These are phyloP conservation scores for Neodon shergylaensis DNA, from an alignment of 2,113 vertebrate genomes.

Conservation along the genomic window DNA sequence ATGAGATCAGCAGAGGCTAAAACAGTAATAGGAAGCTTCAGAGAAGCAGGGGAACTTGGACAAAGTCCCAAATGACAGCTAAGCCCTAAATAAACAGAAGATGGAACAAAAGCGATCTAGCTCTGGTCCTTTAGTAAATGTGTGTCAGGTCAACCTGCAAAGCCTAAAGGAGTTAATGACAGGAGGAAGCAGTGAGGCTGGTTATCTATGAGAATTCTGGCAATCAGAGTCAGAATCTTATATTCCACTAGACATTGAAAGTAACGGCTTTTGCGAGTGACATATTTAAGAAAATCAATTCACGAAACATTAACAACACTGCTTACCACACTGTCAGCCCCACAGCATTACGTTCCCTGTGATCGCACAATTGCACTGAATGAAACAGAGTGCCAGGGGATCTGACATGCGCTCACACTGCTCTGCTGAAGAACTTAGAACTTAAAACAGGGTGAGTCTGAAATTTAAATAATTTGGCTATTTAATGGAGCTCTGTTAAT, in stretches of 20 bases:
- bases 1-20: conserved; percentile 73
- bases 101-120: background rate
- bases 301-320: conserved; percentile 1
- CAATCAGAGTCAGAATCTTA: background rate
- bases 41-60: conserved; percentile 52
- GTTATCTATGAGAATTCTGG: background rate
- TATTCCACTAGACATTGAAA: conserved; percentile 23
- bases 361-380: background rate
- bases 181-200: background rate
- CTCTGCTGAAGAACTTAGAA: conserved; percentile 59
- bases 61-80: conserved; percentile 44
- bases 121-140: background rate
- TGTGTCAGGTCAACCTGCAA: background rate
- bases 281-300: conserved; percentile 43
- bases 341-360: background rate
- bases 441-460: background rate
- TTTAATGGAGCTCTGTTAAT: background rate
- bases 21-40: conserved; percentile 57
- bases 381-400: conserved; percentile 13
- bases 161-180: background rate
- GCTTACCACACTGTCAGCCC: background rate
- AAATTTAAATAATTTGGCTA: conserved; percentile 2
- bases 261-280: conserved; percentile 19
- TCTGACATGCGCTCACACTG: background rate
- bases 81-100: conserved; percentile 58